phyloP scores from a whole-genome alignment of 1,140 invertebrate genomes.

The Pseudomyrmex sp. region DNA sequence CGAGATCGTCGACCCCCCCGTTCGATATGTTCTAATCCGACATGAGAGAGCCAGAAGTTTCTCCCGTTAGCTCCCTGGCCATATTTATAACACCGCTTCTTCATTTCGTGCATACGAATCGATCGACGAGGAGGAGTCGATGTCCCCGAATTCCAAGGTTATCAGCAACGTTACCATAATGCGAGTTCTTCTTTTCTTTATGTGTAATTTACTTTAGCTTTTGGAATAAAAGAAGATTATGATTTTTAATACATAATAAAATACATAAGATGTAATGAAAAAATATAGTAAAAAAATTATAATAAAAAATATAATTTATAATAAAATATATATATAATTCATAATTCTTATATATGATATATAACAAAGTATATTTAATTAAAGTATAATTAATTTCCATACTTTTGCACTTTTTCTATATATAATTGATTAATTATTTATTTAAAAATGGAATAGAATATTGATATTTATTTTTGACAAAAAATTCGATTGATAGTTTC shows the following conservation, averaged over 20 bases:
- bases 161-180: background rate
- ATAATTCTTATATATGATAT: no score
- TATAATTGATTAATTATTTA: background rate
- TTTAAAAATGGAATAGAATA: background rate
- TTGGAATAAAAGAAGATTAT: no score
- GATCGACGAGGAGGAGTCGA: background rate
- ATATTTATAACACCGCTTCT: constrained; percentile 31
- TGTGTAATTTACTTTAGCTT: no score
- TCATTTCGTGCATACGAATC: constrained; percentile 47
- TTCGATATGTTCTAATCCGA: constrained; percentile 58
- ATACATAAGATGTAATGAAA: no score
- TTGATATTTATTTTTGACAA: background rate
- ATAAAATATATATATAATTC: no score
- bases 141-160: constrained; percentile 26
- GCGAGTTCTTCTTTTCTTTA: no score
- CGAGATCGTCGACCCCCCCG: constrained; percentile 53
- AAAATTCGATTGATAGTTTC: background rate
- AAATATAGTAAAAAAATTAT: no score
- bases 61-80: constrained; percentile 56
- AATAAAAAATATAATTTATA: no score
- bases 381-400: no score
- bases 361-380: no score
- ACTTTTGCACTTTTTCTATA: no score
- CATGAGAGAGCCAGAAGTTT: constrained; percentile 51
- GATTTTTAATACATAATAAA: no score